Percentiles rank a stretch among this genome's conserved stretches.
These are phyloP conservation scores for Cliona cf. orientalis DNA, from an alignment of 37 sponge, comb jelly and placozoan genomes.

Conservation along the genomic window DNA sequence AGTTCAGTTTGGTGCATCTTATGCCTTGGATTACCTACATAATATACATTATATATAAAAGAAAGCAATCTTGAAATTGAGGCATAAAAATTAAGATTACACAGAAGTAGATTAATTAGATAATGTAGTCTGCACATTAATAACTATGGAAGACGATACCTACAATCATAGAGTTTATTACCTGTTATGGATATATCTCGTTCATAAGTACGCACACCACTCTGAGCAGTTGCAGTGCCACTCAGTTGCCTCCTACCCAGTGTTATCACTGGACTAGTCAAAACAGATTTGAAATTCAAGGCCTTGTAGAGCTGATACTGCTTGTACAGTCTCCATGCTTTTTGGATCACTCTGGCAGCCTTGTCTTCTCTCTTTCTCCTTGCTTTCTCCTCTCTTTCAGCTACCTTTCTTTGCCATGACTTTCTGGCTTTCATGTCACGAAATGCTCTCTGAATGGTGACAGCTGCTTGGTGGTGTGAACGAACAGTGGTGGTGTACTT, in stretches of 20 bases:
- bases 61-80: neutral
- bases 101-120: too few species aligned
- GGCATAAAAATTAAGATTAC: too few species aligned
- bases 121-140: too few species aligned
- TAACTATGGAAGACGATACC: too few species aligned
- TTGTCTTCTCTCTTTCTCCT: constrained; percentile 17
- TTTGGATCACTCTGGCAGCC: constrained; percentile 61
- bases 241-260: neutral
- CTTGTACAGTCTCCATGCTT: constrained; percentile 45
- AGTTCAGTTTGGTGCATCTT: constrained; percentile 41
- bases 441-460: constrained; percentile 66
- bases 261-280: constrained; percentile 56
- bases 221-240: neutral
- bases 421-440: constrained; percentile 7
- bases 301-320: constrained; percentile 32
- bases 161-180: too few species aligned
- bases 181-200: constrained; percentile 63
- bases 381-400: constrained; percentile 1
- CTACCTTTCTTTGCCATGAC: neutral
- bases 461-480: constrained; percentile 54
- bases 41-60: neutral
- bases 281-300: constrained; percentile 30
- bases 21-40: constrained; percentile 41
- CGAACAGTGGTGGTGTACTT: constrained; percentile 46
- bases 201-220: constrained; percentile 32